Conservation (phyloP, 1,140 invertebrate species). For the Eufriesea mexicana region DNA sequence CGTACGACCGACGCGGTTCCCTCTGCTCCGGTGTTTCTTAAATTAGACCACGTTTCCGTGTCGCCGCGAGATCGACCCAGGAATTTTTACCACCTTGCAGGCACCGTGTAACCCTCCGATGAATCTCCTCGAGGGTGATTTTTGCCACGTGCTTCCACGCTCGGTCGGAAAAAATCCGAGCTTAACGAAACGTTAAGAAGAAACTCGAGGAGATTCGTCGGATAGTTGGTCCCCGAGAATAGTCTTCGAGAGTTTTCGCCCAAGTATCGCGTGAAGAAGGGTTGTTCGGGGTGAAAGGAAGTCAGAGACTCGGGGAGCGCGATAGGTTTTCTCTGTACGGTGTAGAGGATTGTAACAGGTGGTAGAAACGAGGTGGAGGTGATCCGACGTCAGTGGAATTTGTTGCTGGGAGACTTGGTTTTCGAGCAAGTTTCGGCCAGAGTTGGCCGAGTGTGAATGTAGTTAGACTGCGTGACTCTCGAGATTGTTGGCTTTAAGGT, state of each 20-base stretch:
- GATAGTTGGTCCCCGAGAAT: too few relatives aligned
- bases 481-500: neutral
- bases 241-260: neutral
- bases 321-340: neutral
- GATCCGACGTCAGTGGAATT: neutral
- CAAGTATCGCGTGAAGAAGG: neutral
- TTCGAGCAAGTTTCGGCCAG: neutral
- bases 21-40: constrained; percentile 26
- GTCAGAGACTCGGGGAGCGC: neutral
- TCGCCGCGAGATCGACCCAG: neutral
- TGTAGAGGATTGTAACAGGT: constrained; percentile 4
- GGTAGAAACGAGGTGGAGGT: neutral
- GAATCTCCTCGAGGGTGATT: neutral
- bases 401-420: neutral
- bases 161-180: too few relatives aligned
- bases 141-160: neutral
- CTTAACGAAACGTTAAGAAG: too few relatives aligned
- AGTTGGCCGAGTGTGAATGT: neutral
- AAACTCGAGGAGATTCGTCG: too few relatives aligned
- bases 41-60: constrained; percentile 42
- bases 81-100: neutral
- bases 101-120: too few relatives aligned
- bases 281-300: neutral
- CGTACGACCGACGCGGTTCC: constrained; percentile 24
- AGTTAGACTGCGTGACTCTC: neutral